Base-by-base conservation (phyloP, 2,888 invertebrate genomes). In the Zeuzera pyrina region DNA sequence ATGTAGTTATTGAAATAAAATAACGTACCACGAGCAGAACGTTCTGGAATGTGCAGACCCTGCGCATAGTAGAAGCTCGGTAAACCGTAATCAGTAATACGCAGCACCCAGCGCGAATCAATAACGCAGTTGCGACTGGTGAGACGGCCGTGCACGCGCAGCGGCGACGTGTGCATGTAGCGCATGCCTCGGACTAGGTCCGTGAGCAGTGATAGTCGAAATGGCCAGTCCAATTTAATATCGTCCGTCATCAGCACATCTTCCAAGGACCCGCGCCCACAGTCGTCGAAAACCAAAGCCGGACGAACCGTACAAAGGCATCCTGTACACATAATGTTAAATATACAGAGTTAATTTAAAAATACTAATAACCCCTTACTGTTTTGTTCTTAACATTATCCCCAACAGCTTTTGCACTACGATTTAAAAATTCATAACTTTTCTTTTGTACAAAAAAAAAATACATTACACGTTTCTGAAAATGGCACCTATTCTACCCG, bases 61-160 rank as follows among this genome's bases (percentile, higher is more conserved):
- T 94, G 94, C 1, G 91, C 87, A 52, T 90, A 91, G 57, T 88
- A 87, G 56, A 95, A 90, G 1, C 88, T 85, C 1, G 91, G 89
- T 42, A 95, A 74, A 3, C 95, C 95, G 68, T 94, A 97, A 78
- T 97, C 97, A 12, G 97, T 93, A 43, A 98, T 86, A 81, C 97
- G 97, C 36, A 98, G 87, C 36, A 97, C 95, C 97, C 97, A 98
- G 45, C 97, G 89, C 34, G 95, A 93, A 76, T 98, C 97, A 38
- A 98, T 95, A 26, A 95, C 93, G 78, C 97, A 97, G 79, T 95
- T 95, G 40, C 94, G 87, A 26, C 96, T 97, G 3, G 93, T 90
- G 32, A 97, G 85, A 49, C 90, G 90, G 21, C 96, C 97, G 73
- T 97, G 97, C 42, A 90, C 88, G 48, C 92, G 89, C 50, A 95